Evolutionary conservation across 35 echinoderm and acorn worm species (phyloP).

Genomic region (Heliocidaris tuberculata): DNA sequence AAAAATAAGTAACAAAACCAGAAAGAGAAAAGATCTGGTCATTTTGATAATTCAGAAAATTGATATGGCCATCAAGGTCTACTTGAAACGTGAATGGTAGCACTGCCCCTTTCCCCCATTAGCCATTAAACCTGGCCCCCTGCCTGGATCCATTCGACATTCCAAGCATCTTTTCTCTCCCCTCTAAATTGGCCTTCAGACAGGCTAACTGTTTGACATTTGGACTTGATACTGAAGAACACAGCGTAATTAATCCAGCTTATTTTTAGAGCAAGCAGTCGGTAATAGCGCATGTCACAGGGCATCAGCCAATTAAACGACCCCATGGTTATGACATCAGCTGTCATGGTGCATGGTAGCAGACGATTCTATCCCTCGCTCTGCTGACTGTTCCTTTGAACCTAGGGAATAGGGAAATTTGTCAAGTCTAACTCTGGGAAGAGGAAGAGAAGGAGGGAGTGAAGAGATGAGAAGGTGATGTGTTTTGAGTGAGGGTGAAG

Average conservation of each 20-base stretch:
- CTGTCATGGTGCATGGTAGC: neutral
- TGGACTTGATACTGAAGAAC: neutral
- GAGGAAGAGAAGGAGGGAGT: constrained; percentile 20
- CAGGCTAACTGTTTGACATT: constrained; percentile 2
- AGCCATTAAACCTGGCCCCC: neutral
- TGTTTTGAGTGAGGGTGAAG: constrained; percentile 6
- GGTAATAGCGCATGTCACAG: constrained; percentile 7
- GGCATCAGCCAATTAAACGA: constrained; percentile 1
- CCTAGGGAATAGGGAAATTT: constrained; percentile 12
- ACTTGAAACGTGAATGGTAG: neutral
- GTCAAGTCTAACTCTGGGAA: neutral
- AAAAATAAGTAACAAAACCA: neutral
- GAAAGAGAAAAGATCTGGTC: neutral
- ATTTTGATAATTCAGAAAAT: neutral
- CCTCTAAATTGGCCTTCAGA: constrained; percentile 9
- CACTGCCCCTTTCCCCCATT: neutral
- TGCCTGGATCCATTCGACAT: neutral
- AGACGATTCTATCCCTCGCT: constrained; percentile 8
- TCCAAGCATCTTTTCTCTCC: neutral
- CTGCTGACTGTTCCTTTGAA: neutral
- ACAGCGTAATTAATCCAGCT: neutral
- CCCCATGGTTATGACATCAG: neutral
- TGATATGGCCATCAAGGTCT: neutral
- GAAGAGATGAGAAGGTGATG: neutral
- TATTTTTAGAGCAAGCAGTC: neutral